These are phyloP conservation scores for Bombus picipes DNA, from an alignment of 1,140 invertebrate species.

Conservation along the genomic window DNA sequence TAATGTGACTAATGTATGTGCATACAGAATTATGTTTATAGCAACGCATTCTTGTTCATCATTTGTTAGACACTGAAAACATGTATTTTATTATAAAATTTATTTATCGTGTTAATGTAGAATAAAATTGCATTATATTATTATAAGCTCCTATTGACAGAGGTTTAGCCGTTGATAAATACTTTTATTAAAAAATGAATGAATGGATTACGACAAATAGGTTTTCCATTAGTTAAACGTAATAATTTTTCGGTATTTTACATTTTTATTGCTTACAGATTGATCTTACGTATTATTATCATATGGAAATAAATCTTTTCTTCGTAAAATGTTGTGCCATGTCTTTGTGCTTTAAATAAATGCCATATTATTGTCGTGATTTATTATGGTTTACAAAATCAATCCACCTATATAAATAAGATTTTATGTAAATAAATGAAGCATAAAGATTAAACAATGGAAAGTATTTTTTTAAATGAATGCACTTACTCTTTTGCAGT, in stretches of 20 bases:
- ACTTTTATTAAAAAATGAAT: neutral
- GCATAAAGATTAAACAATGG: neutral
- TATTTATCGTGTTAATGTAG: neutral
- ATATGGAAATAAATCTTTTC: neutral
- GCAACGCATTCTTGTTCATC: neutral
- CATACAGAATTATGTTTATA: neutral
- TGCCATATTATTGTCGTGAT: neutral
- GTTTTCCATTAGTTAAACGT: neutral
- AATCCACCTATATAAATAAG: slow-evolving; percentile 10
- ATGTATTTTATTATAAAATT: neutral
- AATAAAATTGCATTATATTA: neutral
- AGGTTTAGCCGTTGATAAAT: neutral
- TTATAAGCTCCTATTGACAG: neutral
- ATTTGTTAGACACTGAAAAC: neutral
- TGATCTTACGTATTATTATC: neutral
- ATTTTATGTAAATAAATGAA: neutral
- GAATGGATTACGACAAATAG: neutral
- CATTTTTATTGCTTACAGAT: neutral
- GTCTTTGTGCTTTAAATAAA: neutral
- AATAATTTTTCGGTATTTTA: neutral
- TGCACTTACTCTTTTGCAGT: slow-evolving; percentile 71
- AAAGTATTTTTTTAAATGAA: neutral
- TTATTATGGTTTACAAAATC: neutral
- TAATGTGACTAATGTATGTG: neutral
- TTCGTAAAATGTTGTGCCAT: neutral